These are phyloP conservation scores for Alligator sinensis DNA, from an alignment of 2,113 vertebrate genomes.

Conservation along the genomic window DNA sequence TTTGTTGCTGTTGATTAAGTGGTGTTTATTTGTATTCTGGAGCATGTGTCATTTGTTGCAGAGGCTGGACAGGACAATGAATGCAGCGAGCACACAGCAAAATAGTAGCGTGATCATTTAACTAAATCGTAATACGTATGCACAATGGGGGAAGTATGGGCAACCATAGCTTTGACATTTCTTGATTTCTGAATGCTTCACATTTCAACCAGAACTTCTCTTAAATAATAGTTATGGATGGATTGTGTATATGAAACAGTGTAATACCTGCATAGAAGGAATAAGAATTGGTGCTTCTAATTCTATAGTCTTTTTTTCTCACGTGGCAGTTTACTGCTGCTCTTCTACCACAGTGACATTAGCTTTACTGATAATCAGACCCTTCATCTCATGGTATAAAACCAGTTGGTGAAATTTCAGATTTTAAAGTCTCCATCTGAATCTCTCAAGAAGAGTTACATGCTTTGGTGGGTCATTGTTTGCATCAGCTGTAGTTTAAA, in stretches of 20 bases:
- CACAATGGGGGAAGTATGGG: fast-evolving
- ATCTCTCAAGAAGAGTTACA: background rate
- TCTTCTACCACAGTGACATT: background rate
- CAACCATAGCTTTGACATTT: background rate
- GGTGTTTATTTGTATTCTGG: conserved; percentile 26
- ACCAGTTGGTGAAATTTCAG: background rate
- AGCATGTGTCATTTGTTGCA: conserved; percentile 34
- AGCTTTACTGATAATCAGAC: background rate
- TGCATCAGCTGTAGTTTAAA: background rate
- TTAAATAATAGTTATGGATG: background rate
- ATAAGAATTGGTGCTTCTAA: fast-evolving
- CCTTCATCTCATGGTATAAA: background rate
- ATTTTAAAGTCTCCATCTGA: background rate
- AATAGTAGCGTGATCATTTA: background rate
- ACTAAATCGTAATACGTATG: background rate
- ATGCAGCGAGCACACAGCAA: background rate
- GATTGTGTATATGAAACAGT: background rate
- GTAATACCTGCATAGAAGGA: fast-evolving
- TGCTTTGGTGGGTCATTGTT: background rate
- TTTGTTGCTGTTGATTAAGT: conserved; percentile 47
- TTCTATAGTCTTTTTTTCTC: background rate
- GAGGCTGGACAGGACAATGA: background rate
- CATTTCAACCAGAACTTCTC: background rate
- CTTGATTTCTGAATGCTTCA: background rate
- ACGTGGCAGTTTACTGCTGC: background rate